A percentile compares a stretch with the other conserved stretches of the same genome.
phyloP scores from a whole-genome alignment of 2,113 vertebrate genomes.

The Salvator merianae region DNA sequence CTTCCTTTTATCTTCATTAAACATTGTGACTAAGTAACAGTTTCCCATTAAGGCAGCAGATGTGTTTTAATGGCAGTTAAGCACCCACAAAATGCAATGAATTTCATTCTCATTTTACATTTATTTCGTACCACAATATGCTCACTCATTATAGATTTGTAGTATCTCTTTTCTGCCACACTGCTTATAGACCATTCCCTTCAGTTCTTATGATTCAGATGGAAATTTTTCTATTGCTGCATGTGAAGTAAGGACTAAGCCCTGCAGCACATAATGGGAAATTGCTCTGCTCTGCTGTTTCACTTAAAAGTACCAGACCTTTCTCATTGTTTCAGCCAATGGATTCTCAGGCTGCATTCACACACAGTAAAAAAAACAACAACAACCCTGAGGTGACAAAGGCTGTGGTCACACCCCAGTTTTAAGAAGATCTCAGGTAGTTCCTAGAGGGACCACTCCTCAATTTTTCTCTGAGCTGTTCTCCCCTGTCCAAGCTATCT shows the following conservation, averaged over 20 bases:
- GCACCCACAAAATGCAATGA: neutral
- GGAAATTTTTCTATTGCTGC: neutral
- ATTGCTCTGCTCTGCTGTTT: neutral
- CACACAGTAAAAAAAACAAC: too few species aligned
- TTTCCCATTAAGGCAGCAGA: slow-evolving; percentile 35
- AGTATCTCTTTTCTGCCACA: neutral
- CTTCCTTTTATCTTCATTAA: slow-evolving; percentile 20
- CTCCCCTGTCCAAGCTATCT: too few species aligned
- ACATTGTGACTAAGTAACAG: neutral
- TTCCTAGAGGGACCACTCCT: too few species aligned
- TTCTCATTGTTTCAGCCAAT: neutral
- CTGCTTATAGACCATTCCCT: slow-evolving; percentile 1
- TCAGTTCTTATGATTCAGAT: neutral
- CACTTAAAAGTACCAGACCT: neutral
- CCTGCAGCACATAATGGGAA: neutral
- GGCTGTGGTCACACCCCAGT: too few species aligned
- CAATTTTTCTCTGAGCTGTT: too few species aligned
- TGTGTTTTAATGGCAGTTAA: slow-evolving; percentile 20
- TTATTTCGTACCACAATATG: slow-evolving; percentile 8
- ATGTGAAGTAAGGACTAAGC: neutral
- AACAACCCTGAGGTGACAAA: too few species aligned
- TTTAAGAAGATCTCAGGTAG: too few species aligned
- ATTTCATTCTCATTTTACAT: slow-evolving; percentile 6
- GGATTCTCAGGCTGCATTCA: neutral
- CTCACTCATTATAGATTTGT: slow-evolving; percentile 1